phyloP scores from a whole-genome alignment of 2,797 vertebrate species.

The Poecilia picta region DNA sequence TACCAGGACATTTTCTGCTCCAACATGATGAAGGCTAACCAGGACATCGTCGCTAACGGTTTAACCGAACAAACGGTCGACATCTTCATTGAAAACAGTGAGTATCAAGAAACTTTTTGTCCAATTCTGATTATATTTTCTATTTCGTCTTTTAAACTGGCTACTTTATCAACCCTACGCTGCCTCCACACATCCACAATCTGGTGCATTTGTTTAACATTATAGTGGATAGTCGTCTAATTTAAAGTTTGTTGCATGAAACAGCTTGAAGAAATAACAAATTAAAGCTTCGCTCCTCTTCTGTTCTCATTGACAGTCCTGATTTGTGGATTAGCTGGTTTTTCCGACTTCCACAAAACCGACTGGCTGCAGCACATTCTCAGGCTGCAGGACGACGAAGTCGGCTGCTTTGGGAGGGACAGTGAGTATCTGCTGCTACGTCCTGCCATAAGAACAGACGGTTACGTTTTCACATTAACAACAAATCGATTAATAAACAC shows the following conservation, averaged over 20 bases:
- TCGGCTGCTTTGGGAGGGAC: conserved; percentile 86
- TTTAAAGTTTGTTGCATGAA: background rate
- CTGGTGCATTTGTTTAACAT: background rate
- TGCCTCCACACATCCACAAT: background rate
- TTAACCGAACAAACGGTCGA: conserved; percentile 74
- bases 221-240: too few species aligned
- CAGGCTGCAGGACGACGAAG: conserved; percentile 79
- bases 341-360: conserved; percentile 87
- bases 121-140: background rate
- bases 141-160: background rate
- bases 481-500: background rate
- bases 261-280: background rate
- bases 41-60: conserved; percentile 65
- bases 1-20: conserved; percentile 87
- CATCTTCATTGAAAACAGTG: conserved; percentile 92
- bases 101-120: conserved; percentile 28
- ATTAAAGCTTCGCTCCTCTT: background rate
- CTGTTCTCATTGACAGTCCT: conserved; percentile 78
- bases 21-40: conserved; percentile 90
- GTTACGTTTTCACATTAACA: background rate
- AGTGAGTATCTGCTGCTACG: conserved; percentile 71
- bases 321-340: conserved; percentile 86
- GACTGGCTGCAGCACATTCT: conserved; percentile 87
- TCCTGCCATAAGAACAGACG: background rate
- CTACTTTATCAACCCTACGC: background rate